Evolutionary conservation across 2,888 invertebrate species (phyloP), one percentile per base, ranked within the genome.

Genomic region (Cylloceria caligata): DNA sequence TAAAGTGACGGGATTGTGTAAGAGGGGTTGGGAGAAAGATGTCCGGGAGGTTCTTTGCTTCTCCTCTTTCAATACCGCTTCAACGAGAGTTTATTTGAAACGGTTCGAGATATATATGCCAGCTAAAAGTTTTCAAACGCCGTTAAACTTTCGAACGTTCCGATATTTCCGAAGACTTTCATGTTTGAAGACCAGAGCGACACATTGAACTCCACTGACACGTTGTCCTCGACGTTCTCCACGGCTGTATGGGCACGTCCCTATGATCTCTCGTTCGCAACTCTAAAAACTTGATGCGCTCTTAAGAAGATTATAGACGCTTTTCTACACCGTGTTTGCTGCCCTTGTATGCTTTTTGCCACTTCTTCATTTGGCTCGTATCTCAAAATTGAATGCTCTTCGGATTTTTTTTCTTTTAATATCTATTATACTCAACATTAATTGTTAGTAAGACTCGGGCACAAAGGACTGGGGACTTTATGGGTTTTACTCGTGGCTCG

Each of bases 291-390:
- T 81, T 81, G 57, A 57, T 64, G 74, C 74, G 81, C 64, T 74
- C 57, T 81, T 78, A 74, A 65, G 57, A 71, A 81, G 72, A 77
- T 81, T 71, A 81, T 81, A 69, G 77, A 69, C 47, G 65, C 81
- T 81, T 78, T 74, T 71, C 47, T 57, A 71, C 74, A 65, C 69
- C 64, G 11, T 71, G 52, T 71, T 39, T 57, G 7, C 9, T 47
- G 13, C 13, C 21, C 47, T 5, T 39, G n/a, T n/a, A 27, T 9
- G 30, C 47, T 16, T 72, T 49, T 62, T 47, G 42, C 60, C 39
- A 60, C 49, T 55, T 5, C 39, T 55, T 47, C 67, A 5, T 30
- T 68, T 24, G 9, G 19, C 42, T 42, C 39, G 62, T 60, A 74
- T 75, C 80, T 47, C 55, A 55, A 74, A 75, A 80, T 74, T 80